Base-by-base conservation (phyloP, 1,140 invertebrate genomes). In the Drosophila simulans region DNA sequence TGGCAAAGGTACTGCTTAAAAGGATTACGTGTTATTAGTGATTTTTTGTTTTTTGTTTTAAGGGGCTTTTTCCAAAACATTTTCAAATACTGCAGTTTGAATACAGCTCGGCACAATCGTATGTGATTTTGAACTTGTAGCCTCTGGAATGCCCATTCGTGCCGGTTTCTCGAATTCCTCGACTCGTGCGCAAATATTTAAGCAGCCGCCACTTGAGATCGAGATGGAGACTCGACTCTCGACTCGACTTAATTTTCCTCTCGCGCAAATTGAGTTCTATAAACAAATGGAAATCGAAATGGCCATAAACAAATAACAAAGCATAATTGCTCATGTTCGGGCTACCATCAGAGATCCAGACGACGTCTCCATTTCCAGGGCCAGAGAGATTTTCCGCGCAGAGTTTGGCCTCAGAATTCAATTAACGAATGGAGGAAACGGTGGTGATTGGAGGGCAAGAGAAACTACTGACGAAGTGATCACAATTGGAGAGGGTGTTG, bases 211-310 rank as follows among this genome's bases (percentile, higher is more conserved):
- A 69, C 48, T 66, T 17, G 52, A 22, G 68, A 31, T 48, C 51
- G 34, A 25, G 57, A 22, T 48, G 58, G 34, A 25, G 49, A 53
- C 3, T 5, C 11, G 15, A 51, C 48, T 17, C 27, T 17, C 27
- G 55, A 53, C 59, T 34, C 46, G 59, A 78, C 75, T 70, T 58
- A 62, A 65, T 68, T 68, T 68, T 55, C 17, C 49, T 68, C 57
- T 31, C 39, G 27, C 52, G 45, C 58, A 65, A 80, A 84, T 84
- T 72, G 75, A 84, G 66, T 77, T 84, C 76, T 80, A 70, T 74
- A 80, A 85, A 80, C 81, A 85, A 85, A 85, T 84, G 59, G 60
- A 81, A 81, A 82, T 73, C 64, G 55, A 83, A 84, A 84, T 72
- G 76, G 43, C 66, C 72, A 80, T 84, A 84, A 84, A 84, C 80